A percentile compares a stretch with the other conserved stretches of the same genome.
Conservation (phyloP, 2,888 invertebrate genomes). For the Pardosa pseudoannulata region DNA sequence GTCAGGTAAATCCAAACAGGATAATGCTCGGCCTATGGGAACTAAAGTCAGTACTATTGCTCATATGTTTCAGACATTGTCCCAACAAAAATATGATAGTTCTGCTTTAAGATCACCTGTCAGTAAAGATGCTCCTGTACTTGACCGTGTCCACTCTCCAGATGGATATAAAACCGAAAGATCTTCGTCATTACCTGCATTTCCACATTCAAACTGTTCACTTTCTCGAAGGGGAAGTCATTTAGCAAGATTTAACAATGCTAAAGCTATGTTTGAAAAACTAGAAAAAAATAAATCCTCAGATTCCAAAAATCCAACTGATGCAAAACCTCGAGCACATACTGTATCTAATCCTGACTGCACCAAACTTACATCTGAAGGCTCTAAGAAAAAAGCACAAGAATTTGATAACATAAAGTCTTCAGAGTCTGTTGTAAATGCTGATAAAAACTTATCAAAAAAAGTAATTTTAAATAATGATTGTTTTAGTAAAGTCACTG, state of each 20-base stretch:
- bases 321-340: slow-evolving; percentile 32
- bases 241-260: slow-evolving; percentile 82
- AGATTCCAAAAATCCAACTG: slow-evolving; percentile 46
- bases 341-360: slow-evolving; percentile 27
- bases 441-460: slow-evolving; percentile 19
- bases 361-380: not conserved
- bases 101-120: slow-evolving; percentile 49
- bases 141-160: slow-evolving; percentile 51
- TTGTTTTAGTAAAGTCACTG: slow-evolving; percentile 31
- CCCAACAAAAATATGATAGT: slow-evolving; percentile 70
- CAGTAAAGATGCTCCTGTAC: slow-evolving; percentile 42
- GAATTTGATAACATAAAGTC: not conserved
- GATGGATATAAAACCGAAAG: slow-evolving; percentile 58
- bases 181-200: slow-evolving; percentile 52
- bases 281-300: slow-evolving; percentile 80
- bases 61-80: slow-evolving; percentile 74
- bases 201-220: slow-evolving; percentile 59
- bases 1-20: slow-evolving; percentile 32
- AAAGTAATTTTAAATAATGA: slow-evolving; percentile 11
- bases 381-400: slow-evolving; percentile 1
- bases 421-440: not conserved
- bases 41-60: slow-evolving; percentile 75
- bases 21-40: slow-evolving; percentile 72
- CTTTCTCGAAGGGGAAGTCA: slow-evolving; percentile 74
- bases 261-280: slow-evolving; percentile 93